Evolutionary conservation across 2,888 invertebrate genomes (phyloP).

Genomic region (Drosophila leonis): DNA sequence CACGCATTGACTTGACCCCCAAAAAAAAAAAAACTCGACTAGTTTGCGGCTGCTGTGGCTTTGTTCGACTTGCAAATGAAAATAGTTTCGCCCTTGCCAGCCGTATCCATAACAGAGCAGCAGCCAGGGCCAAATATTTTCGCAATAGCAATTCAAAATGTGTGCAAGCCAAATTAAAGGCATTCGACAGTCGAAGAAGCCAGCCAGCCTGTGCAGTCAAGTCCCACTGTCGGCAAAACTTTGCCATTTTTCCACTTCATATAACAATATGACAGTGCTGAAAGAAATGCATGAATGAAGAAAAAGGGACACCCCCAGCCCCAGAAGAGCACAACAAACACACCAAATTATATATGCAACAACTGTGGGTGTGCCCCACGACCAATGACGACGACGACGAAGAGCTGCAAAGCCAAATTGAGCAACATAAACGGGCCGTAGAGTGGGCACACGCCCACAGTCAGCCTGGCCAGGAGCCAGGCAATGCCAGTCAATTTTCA

Average conservation of each 20-base stretch:
- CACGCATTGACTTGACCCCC: conserved; percentile 30
- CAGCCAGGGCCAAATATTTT: conserved; percentile 48
- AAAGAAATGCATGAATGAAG: conserved; percentile 19
- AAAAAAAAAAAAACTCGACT: conserved; percentile 5
- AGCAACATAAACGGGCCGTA: conserved; percentile 27
- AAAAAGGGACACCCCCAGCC: not conserved
- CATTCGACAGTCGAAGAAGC: conserved; percentile 14
- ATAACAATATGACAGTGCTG: conserved; percentile 42
- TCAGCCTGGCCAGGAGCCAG: conserved; percentile 1
- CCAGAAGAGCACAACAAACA: conserved; percentile 13
- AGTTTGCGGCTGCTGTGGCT: conserved; percentile 68
- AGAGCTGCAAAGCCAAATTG: conserved; percentile 44
- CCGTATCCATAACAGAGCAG: conserved; percentile 29
- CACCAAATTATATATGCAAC: conserved; percentile 45
- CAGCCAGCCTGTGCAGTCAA: not conserved
- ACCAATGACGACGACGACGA: not conserved
- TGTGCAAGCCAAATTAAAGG: conserved; percentile 56
- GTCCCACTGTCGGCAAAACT: conserved; percentile 23
- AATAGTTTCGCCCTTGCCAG: conserved; percentile 64
- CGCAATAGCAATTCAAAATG: conserved; percentile 22
- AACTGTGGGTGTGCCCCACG: conserved; percentile 13
- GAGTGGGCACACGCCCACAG: conserved; percentile 5
- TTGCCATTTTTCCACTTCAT: conserved; percentile 61
- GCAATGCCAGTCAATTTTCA: conserved; percentile 27
- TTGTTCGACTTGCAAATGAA: conserved; percentile 72